Evolutionary conservation across 2,888 invertebrate species (phyloP), one percentile per base, ranked within the genome.

Genomic region (Drosophila melanosoma): DNA sequence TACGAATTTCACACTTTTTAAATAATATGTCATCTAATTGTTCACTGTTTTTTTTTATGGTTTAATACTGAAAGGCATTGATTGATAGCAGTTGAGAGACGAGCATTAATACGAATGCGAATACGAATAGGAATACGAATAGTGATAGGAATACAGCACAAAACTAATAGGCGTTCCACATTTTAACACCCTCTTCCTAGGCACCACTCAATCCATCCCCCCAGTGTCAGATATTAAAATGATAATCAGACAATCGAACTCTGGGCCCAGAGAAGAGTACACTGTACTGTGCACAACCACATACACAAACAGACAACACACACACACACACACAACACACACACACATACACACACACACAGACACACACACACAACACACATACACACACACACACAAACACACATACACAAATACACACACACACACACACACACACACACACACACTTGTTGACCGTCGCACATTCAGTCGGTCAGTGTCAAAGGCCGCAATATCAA

Each of bases 401-500:
- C n/a, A n/a, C n/a, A n/a, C n/a, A n/a, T n/a, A n/a, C n/a, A 42
- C 26, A 12, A n/a, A n/a, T n/a, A 33, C 59, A 29, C 15, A 20
- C n/a, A 40, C n/a, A 40, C 10, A 40, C 40, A 42, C 26, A 12
- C 40, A 48, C 45, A 54, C 59, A 29, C 15, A 20, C n/a, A 40
- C n/a, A 40, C 10, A 40, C 40, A 42, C 26, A 12, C 40, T 32
- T 57, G 20, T 23, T 59, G 48, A 53, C 63, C 48, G 11, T 40
- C 65, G 69, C 20, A 29, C 53, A 38, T 61, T 45, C 66, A 71
- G 82, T 38, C 71, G 85, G 82, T 84, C 87, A 89, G 76, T 89
- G 87, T 82, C 89, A 89, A 76, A 73, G 70, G 64, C 87, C 66
- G 4, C 38, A 15, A 17, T 29, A 7, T 15, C 20, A 29, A 17